These are phyloP conservation scores for Entomobrya proxima DNA, from an alignment of 2,888 invertebrate species.

Conservation along the genomic window DNA sequence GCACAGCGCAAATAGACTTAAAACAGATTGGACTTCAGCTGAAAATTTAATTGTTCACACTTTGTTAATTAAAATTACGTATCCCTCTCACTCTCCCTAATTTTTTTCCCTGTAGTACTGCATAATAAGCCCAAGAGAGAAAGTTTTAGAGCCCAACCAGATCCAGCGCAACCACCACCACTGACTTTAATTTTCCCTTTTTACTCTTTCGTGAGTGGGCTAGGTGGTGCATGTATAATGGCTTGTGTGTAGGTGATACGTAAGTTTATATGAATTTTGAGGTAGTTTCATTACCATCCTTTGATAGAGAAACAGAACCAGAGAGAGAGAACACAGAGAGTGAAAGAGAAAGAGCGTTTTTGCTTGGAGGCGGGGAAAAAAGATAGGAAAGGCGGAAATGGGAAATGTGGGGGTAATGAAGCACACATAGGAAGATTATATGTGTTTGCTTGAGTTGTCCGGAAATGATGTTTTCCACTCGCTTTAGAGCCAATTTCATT, in stretches of 20 bases:
- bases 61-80: constrained; percentile 64
- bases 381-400: constrained; percentile 62
- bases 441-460: constrained; percentile 68
- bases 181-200: too few species aligned
- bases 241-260: background rate
- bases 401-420: constrained; percentile 68
- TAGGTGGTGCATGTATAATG: too few species aligned
- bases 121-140: background rate
- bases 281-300: constrained; percentile 18
- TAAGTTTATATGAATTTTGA: background rate
- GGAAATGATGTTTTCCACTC: constrained; percentile 70
- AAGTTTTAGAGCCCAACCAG: background rate
- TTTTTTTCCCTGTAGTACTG: background rate
- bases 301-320: too few species aligned
- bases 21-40: background rate
- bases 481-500: constrained; percentile 67
- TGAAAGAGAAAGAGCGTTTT: constrained; percentile 27
- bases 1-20: background rate
- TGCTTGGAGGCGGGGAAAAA: constrained; percentile 2
- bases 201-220: too few species aligned
- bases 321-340: too few species aligned
- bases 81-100: constrained; percentile 35
- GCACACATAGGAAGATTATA: constrained; percentile 68
- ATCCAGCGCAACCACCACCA: too few species aligned
- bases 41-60: constrained; percentile 42